Base-by-base conservation (phyloP, 2,888 invertebrate genomes). In the Xanthorhoe designata region DNA sequence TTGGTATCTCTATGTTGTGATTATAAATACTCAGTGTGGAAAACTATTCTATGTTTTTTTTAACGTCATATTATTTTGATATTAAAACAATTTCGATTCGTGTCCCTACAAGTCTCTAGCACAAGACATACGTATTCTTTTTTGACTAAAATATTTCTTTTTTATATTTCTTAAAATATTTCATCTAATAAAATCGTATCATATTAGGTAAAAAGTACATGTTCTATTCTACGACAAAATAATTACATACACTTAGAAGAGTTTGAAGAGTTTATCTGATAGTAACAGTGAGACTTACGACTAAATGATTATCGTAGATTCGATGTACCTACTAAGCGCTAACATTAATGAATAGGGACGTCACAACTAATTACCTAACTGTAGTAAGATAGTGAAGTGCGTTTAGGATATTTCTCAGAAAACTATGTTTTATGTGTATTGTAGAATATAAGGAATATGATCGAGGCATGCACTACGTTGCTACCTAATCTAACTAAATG, bases 161-260 rank as follows among this genome's bases (percentile, higher is more conserved):
- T n/a, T 64, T 42, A 64, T 47, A 42, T 71, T 80, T 80, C 89
- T 88, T 90, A 90, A 82, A 85, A 87, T 89, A 74, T 67, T 59
- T 55, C 58, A 18, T 69, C 74, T 72, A 89, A 87, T 90, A 91
- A 91, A 91, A 91, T 92, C 91, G 90, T 71, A 87, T 88, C 86
- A 82, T 81, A 35, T 19, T 56, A 80, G 80, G 79, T 80, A 80
- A 82, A 81, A 81, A 83, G 85, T 90, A 90, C 91, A 91, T 92
- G 92, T 92, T 92, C 92, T 91, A 92, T 92, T 92, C 92, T 91
- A 91, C 92, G 92, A 92, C 92, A 87, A 88, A 83, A 77, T 75
- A 79, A 78, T 76, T 77, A 76, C 75, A 76, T 77, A 78, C 71
- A 75, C 74, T 75, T 80, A 82, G 77, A 79, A 82, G 77, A 80